Percentiles rank a stretch among this genome's conserved stretches.
Conservation (phyloP, 1,140 invertebrate species). For the Trichonephila clavata region DNA sequence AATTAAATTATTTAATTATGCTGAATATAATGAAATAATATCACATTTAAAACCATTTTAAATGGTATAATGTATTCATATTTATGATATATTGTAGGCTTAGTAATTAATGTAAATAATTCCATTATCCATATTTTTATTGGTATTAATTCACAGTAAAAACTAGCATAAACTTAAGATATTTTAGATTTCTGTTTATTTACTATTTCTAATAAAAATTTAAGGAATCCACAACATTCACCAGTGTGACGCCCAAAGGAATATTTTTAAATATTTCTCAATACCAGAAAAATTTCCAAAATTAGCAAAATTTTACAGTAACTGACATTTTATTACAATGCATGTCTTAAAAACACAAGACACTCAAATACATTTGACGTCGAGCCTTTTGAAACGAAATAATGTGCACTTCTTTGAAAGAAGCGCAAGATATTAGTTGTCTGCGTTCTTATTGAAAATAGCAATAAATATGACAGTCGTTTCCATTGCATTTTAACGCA, state of each 20-base stretch:
- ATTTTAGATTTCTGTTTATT: no score
- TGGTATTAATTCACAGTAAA: no score
- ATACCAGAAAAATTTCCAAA: background rate
- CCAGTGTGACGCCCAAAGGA: background rate
- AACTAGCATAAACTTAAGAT: no score
- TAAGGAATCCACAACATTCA: no score
- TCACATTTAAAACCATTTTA: no score
- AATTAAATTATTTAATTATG: no score
- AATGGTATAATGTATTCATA: no score
- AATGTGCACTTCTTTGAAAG: background rate
- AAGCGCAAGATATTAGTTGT: background rate
- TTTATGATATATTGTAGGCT: no score
- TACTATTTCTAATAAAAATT: no score
- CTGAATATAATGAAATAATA: no score
- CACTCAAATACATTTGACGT: background rate
- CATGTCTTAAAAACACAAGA: background rate
- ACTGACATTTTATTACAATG: background rate
- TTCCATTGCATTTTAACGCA: slow-evolving; percentile 3
- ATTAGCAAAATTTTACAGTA: background rate
- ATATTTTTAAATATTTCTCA: background rate
- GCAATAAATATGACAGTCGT: background rate
- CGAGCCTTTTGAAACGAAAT: background rate
- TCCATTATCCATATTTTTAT: no score
- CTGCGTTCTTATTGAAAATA: background rate
- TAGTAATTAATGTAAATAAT: no score